phyloP scores from a whole-genome alignment of 2,113 vertebrate genomes.

The Lethenteron camtschaticum region DNA sequence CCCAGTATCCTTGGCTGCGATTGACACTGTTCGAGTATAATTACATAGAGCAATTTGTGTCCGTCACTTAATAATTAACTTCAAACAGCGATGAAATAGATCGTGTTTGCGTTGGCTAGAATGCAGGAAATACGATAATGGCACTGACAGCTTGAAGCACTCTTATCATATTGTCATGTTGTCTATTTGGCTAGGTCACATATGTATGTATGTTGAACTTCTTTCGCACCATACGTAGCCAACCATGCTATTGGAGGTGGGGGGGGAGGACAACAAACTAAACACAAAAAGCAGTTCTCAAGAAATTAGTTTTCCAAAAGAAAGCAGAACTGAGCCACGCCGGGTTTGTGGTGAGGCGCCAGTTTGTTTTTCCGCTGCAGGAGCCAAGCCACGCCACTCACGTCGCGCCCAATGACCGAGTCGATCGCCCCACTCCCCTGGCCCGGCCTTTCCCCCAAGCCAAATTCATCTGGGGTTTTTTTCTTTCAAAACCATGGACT shows the following conservation, averaged over 20 bases:
- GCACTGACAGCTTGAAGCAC: background rate
- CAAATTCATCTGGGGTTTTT: background rate
- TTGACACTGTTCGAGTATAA: background rate
- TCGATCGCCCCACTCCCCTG: no score
- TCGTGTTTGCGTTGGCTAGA: background rate
- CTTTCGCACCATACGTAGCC: no score
- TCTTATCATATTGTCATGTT: background rate
- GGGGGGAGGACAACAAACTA: no score
- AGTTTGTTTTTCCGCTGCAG: no score
- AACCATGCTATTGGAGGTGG: no score
- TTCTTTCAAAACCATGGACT: background rate
- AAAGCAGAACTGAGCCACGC: no score
- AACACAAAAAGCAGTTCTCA: no score
- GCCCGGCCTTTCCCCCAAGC: no score
- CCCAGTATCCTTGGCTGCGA: slow-evolving; percentile 32
- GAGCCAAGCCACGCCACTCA: no score
- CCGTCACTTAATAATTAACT: background rate
- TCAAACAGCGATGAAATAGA: background rate
- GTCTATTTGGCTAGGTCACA: background rate
- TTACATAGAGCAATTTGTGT: background rate
- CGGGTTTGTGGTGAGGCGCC: no score
- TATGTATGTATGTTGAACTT: background rate
- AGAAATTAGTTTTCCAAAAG: no score
- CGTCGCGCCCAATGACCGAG: no score
- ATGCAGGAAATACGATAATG: background rate